Percentiles rank a stretch among this genome's conserved stretches.
Evolutionary conservation across 1,140 invertebrate genomes (phyloP).

Genomic region (Mycetomoellerius zeteki): DNA sequence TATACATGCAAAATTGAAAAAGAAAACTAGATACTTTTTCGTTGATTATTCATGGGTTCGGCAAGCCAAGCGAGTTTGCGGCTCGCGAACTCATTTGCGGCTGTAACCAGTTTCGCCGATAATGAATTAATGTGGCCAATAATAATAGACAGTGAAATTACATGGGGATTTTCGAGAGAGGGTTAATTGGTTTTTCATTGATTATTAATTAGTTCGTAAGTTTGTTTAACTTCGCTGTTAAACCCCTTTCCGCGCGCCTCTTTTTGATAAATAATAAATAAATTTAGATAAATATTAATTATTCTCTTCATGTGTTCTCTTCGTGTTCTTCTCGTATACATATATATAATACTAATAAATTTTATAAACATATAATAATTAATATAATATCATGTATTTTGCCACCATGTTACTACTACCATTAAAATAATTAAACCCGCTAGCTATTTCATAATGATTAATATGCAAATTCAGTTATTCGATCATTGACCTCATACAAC

Average conservation of each 20-base stretch:
- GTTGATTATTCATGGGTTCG: slow-evolving; percentile 46
- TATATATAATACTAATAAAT: slow-evolving; percentile 4
- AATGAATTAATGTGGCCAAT: slow-evolving; percentile 56
- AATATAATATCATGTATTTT: slow-evolving; percentile 48
- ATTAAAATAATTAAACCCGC: slow-evolving; percentile 58
- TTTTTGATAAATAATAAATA: slow-evolving; percentile 25
- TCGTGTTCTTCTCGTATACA: not conserved
- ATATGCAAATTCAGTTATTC: slow-evolving; percentile 35
- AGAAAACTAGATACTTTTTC: slow-evolving; percentile 17
- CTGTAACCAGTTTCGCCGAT: slow-evolving; percentile 37
- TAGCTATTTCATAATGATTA: slow-evolving; percentile 48
- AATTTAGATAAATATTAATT: slow-evolving; percentile 54
- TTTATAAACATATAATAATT: slow-evolving; percentile 47
- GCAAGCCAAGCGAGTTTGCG: slow-evolving; percentile 12
- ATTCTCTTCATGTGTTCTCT: not conserved
- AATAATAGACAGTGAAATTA: slow-evolving; percentile 57
- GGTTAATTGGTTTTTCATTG: slow-evolving; percentile 61
- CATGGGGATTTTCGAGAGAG: slow-evolving; percentile 33
- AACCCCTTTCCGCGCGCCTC: not conserved
- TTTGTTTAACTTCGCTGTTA: slow-evolving; percentile 43
- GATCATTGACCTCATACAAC: slow-evolving; percentile 13
- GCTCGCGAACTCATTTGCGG: slow-evolving; percentile 36
- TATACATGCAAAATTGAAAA: slow-evolving; percentile 50
- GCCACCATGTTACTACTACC: slow-evolving; percentile 2
- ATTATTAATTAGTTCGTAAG: slow-evolving; percentile 60